Evolutionary conservation across 2,797 vertebrate species (phyloP), one percentile per base, ranked within the genome.

Genomic region (Carcharodon carcharias): DNA sequence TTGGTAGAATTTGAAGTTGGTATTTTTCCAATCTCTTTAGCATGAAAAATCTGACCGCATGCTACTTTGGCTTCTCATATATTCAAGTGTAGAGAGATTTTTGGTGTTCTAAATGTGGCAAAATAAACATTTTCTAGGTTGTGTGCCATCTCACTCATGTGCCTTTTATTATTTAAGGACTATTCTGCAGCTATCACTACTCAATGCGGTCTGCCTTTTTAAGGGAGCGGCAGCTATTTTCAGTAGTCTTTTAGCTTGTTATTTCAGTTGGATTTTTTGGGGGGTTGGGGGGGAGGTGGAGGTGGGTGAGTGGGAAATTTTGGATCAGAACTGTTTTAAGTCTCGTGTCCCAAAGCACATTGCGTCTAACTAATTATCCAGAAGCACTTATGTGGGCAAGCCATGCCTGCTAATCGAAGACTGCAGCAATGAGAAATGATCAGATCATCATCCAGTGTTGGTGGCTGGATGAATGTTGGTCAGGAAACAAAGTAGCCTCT

Each of bases 81-180:
- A 65, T 93, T 93, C 61, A 63, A 92, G 61, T 93, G 63, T 67
- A 11, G 35, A 92, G 91, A 93, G 35, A n/a, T 67, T 93, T 85
- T 40, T 93, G 18, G 23, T 93, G 91, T 93, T 65, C 61, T 93
- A 26, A 21, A 93, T 93, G 91, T 93, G 91, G 91, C 91, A 93
- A 93, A 93, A 93, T 93, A 93, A 93, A 93, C 7, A 45, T 93
- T 93, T 93, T 93, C 91, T 93, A 93, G 61, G 61, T 93, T 93
- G 91, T 65, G 63, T 16, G 21, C 91, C 91, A 67, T 67, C 61
- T 67, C 18, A 31, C 1, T 77, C 35, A 23, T 93, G 35, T 58
- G 26, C n/a, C 56, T n/a, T 12, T 63, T 40, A 11, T 88, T 67
- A 45, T 65, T 93, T 40, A 35, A 63, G 16, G 4, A 40, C 56